phyloP scores from a whole-genome alignment of 2,888 invertebrate species.

The Orthosia gracilis region DNA sequence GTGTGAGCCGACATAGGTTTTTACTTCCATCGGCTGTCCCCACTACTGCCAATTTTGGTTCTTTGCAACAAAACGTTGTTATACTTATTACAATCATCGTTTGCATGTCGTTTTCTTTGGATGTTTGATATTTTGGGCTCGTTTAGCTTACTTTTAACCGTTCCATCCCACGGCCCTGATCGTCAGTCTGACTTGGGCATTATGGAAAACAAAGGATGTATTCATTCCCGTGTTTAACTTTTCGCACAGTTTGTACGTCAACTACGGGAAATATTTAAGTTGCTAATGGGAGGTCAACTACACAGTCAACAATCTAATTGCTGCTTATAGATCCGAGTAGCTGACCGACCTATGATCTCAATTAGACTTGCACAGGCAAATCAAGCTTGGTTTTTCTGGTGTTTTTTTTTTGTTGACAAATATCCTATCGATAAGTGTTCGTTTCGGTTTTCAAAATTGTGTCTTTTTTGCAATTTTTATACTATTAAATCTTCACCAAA shows the following conservation, averaged over 20 bases:
- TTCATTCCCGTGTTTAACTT: slow-evolving; percentile 13
- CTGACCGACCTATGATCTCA: neutral
- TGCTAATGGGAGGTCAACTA: slow-evolving; percentile 26
- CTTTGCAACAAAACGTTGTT: too few relatives aligned
- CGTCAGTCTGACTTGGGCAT: neutral
- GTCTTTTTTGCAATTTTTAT: neutral
- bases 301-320: slow-evolving; percentile 39
- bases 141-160: neutral
- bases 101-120: neutral
- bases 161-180: neutral
- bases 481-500: neutral
- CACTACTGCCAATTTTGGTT: too few relatives aligned
- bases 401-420: neutral
- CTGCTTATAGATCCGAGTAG: neutral
- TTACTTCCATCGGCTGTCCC: too few relatives aligned
- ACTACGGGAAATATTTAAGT: slow-evolving; percentile 24
- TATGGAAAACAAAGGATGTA: slow-evolving; percentile 14
- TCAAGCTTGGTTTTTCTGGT: neutral
- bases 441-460: neutral
- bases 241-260: slow-evolving; percentile 8
- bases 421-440: neutral
- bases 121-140: neutral
- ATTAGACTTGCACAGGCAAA: neutral
- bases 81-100: neutral
- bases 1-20: too few relatives aligned